These are phyloP conservation scores for Hirudinaria manillensis DNA, from an alignment of 2,888 invertebrate genomes.

Conservation along the genomic window DNA sequence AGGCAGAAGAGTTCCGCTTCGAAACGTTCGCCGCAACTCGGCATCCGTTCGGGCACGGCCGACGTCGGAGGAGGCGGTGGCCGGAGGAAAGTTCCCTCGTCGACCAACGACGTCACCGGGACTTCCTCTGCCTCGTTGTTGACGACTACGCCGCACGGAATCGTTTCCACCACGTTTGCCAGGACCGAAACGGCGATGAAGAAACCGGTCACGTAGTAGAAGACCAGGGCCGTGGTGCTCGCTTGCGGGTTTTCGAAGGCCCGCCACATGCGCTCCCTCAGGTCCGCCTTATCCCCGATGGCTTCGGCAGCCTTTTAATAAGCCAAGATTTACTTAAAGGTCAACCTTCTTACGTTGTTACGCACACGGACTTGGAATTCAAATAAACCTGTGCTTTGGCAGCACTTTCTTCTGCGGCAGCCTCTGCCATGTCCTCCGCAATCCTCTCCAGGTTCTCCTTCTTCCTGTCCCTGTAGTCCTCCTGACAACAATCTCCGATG, in stretches of 20 bases:
- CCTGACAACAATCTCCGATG: constrained; percentile 98
- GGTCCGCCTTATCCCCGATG: constrained; percentile 69
- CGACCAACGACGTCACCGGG: neutral
- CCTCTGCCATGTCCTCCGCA: constrained; percentile 72
- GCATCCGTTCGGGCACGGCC: constrained; percentile 30
- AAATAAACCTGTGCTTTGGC: constrained; percentile 88
- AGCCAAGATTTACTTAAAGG: no score
- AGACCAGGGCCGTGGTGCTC: constrained; percentile 93
- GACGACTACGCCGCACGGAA: constrained; percentile 68
- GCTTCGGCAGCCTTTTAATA: constrained; percentile 11
- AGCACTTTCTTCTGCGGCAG: constrained; percentile 61
- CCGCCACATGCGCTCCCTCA: constrained; percentile 88
- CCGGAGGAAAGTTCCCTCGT: constrained; percentile 10
- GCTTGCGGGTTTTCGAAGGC: constrained; percentile 98
- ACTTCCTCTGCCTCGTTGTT: constrained; percentile 70
- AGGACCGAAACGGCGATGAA: constrained; percentile 99
- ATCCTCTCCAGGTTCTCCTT: constrained; percentile 95
- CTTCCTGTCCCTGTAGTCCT: constrained; percentile 91
- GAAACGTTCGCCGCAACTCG: constrained; percentile 84
- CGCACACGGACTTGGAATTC: neutral
- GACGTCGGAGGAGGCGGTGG: constrained; percentile 56
- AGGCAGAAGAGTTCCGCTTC: constrained; percentile 89
- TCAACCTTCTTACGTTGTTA: no score
- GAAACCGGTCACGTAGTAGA: constrained; percentile 99
- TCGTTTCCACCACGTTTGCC: constrained; percentile 97